Percentiles rank a stretch among this genome's conserved stretches.
Evolutionary conservation across 2,888 invertebrate genomes (phyloP).

Genomic region (Fissipunctia ypsillon): DNA sequence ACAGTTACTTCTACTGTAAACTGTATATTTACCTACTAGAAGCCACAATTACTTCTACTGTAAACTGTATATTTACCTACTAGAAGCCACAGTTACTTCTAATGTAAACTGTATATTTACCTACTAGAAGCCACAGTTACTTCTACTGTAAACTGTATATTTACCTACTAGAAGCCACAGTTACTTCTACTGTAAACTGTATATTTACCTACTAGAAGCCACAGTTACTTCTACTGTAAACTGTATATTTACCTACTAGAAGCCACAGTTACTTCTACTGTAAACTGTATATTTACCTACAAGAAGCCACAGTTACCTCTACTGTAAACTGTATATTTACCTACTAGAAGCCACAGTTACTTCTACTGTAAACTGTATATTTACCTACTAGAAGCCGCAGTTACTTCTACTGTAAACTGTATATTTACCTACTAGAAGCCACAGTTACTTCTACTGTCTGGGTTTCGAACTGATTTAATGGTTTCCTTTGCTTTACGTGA

Average conservation of each 20-base stretch:
- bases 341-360: constrained; percentile 11
- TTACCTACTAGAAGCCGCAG: constrained; percentile 4
- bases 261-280: constrained; percentile 15
- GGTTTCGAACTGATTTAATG: constrained; percentile 11
- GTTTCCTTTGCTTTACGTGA: constrained; percentile 26
- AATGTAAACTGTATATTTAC: neutral
- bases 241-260: neutral
- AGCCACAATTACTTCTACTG: constrained; percentile 15
- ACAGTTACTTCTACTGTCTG: constrained; percentile 10
- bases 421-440: neutral
- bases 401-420: constrained; percentile 1
- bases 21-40: neutral
- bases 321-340: neutral
- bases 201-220: neutral
- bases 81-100: constrained; percentile 16
- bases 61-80: neutral
- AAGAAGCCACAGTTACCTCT: constrained; percentile 16
- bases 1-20: constrained; percentile 14
- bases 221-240: constrained; percentile 14
- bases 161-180: constrained; percentile 7
- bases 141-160: neutral
- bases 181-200: constrained; percentile 1
- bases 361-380: neutral
- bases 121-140: constrained; percentile 11
- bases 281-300: neutral